Evolutionary conservation across 2,888 invertebrate genomes (phyloP).

Genomic region (Argynnis bischoffii): DNA sequence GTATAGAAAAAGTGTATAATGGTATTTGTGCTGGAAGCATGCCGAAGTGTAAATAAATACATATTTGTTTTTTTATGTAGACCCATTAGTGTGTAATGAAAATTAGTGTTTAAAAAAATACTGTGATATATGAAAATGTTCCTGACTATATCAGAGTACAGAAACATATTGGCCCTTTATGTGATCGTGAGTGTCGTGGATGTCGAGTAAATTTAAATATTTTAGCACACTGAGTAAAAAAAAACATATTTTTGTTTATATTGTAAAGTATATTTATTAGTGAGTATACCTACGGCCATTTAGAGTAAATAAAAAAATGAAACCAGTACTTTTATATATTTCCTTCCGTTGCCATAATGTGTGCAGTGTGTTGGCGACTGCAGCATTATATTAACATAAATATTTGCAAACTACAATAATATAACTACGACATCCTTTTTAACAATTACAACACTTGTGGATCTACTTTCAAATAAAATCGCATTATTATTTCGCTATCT

Average conservation of each 20-base stretch:
- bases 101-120: slow-evolving; percentile 20
- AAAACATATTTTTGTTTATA: not conserved
- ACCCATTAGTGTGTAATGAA: slow-evolving; percentile 70
- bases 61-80: slow-evolving; percentile 51
- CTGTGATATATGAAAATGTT: slow-evolving; percentile 12
- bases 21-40: slow-evolving; percentile 40
- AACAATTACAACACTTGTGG: slow-evolving; percentile 73
- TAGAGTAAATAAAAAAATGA: not conserved
- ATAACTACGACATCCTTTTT: slow-evolving; percentile 54
- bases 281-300: not conserved
- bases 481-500: slow-evolving; percentile 41
- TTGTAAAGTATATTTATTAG: not conserved
- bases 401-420: slow-evolving; percentile 40
- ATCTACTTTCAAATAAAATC: slow-evolving; percentile 62
- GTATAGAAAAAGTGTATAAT: slow-evolving; percentile 36
- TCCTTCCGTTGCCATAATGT: slow-evolving; percentile 52
- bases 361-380: slow-evolving; percentile 79
- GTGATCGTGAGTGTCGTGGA: slow-evolving; percentile 34
- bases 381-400: slow-evolving; percentile 48
- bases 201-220: slow-evolving; percentile 30
- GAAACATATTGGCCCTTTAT: not conserved
- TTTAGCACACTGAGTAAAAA: not conserved
- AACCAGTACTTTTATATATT: slow-evolving; percentile 16
- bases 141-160: not conserved
- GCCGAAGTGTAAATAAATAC: slow-evolving; percentile 32